These are phyloP conservation scores for Lysiphlebus fabarum DNA, from an alignment of 1,140 invertebrate genomes.

Conservation along the genomic window DNA sequence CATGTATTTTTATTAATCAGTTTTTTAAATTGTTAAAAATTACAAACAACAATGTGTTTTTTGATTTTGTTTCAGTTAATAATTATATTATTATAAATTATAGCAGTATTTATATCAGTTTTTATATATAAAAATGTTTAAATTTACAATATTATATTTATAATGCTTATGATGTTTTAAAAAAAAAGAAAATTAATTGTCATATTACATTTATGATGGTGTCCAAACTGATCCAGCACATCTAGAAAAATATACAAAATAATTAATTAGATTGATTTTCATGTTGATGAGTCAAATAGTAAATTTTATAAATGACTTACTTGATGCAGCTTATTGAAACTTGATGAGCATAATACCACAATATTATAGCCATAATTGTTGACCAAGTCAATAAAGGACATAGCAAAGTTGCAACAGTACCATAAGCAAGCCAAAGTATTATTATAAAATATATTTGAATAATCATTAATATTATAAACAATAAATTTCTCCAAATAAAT, in stretches of 20 bases:
- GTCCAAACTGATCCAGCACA: conserved; percentile 35
- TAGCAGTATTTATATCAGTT: no score
- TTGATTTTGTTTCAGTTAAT: no score
- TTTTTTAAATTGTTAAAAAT: no score
- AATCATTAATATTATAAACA: conserved; percentile 60
- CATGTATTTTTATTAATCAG: no score
- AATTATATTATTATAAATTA: no score
- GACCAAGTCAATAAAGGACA: conserved; percentile 81
- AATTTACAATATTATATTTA: no score
- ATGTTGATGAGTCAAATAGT: not conserved
- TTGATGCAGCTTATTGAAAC: conserved; percentile 56
- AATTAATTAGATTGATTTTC: conserved; percentile 4
- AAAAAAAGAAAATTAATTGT: no score
- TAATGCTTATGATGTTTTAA: no score
- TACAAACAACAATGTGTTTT: no score
- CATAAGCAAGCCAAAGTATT: conserved; percentile 79
- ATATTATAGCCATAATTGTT: conserved; percentile 62
- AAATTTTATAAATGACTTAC: conserved; percentile 38
- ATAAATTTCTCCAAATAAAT: conserved; percentile 49
- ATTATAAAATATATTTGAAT: conserved; percentile 71
- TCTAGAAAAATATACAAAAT: conserved; percentile 23
- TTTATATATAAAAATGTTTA: no score
- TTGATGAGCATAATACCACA: conserved; percentile 62
- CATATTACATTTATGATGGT: not conserved
- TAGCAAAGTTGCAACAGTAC: conserved; percentile 71